Percentiles rank a stretch among this genome's conserved stretches.
These are phyloP conservation scores for Drosophila mimica DNA, from an alignment of 2,888 invertebrate species.

Conservation along the genomic window DNA sequence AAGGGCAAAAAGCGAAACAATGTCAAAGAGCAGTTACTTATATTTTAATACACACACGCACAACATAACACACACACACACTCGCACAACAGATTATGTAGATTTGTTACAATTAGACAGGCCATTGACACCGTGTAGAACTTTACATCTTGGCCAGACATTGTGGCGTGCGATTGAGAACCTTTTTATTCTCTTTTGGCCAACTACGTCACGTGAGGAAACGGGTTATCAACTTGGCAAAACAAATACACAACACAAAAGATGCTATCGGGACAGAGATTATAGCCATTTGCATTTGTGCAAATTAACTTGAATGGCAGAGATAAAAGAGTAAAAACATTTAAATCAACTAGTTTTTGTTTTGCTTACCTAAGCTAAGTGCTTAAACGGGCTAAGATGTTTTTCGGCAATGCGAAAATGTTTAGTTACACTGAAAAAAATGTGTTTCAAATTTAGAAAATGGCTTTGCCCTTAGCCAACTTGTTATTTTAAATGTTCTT, in stretches of 20 bases:
- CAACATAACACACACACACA: background rate
- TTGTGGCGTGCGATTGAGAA: constrained; percentile 54
- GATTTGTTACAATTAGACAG: constrained; percentile 44
- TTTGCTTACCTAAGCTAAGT: constrained; percentile 35
- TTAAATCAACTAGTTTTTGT: constrained; percentile 63
- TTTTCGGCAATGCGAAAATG: constrained; percentile 23
- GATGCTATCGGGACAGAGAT: constrained; percentile 19
- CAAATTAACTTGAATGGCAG: constrained; percentile 70
- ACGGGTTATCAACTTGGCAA: constrained; percentile 28
- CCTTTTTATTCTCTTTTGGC: constrained; percentile 18
- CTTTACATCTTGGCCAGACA: constrained; percentile 67
- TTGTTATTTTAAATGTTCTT: background rate
- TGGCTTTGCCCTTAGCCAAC: too few relatives aligned
- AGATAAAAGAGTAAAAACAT: constrained; percentile 64
- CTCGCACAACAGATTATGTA: background rate
- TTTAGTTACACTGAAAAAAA: background rate
- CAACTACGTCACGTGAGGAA: constrained; percentile 45
- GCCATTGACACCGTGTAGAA: constrained; percentile 61
- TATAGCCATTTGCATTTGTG: constrained; percentile 65
- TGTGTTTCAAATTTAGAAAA: background rate
- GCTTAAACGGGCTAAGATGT: constrained; percentile 44
- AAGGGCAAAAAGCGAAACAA: constrained; percentile 68
- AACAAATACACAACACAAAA: constrained; percentile 28
- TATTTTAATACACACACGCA: constrained; percentile 15
- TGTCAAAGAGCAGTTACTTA: constrained; percentile 68